Conservation (phyloP, 2,797 vertebrate genomes). For the Microctenopoma steveboyesi region DNA sequence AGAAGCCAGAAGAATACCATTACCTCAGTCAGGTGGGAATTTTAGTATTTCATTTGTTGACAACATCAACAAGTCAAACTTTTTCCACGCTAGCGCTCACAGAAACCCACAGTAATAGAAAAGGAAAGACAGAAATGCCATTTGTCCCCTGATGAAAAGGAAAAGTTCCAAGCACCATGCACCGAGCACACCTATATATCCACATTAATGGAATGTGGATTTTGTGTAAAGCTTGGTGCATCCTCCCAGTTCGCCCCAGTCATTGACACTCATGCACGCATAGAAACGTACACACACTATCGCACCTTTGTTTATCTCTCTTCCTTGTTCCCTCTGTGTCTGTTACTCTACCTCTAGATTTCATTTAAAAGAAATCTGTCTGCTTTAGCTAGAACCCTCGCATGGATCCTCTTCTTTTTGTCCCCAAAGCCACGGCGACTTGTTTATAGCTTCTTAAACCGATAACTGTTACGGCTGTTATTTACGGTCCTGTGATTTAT, state of each 20-base stretch:
- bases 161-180: conserved; percentile 39
- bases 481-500: neutral
- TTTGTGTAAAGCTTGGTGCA: conserved; percentile 41
- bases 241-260: neutral
- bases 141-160: conserved; percentile 2
- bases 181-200: conserved; percentile 10
- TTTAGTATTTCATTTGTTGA: neutral
- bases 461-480: neutral
- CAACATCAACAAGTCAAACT: neutral
- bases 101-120: too few species aligned
- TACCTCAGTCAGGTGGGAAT: conserved; percentile 96
- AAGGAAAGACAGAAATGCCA: too few species aligned
- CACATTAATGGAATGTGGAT: conserved; percentile 51
- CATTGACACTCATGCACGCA: conserved; percentile 31
- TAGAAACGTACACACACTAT: conserved; percentile 10
- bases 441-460: conserved; percentile 30
- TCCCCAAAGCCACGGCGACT: neutral
- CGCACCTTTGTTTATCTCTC: neutral
- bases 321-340: conserved; percentile 1
- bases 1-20: conserved; percentile 95
- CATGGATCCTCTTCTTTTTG: conserved; percentile 24
- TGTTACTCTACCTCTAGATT: neutral
- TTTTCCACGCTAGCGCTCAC: neutral
- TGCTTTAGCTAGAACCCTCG: neutral
- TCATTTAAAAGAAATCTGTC: neutral